phyloP scores from a whole-genome alignment of 2,797 vertebrate genomes.

The Mus minutoides region DNA sequence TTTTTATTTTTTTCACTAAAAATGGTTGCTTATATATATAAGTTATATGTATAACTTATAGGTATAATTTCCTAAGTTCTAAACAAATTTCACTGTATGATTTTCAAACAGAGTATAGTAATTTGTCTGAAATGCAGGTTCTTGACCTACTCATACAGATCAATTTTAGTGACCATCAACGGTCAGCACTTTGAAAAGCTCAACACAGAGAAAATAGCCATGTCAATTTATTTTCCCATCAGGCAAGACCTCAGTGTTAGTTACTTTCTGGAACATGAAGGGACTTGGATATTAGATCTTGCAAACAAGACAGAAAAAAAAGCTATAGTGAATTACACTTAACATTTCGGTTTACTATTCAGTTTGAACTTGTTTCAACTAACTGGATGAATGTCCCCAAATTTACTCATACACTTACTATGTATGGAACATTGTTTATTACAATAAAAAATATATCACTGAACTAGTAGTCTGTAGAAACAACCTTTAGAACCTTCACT shows the following conservation, averaged over 20 bases:
- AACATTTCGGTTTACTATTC: constrained; percentile 38
- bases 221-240: background rate
- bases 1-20: constrained; percentile 27
- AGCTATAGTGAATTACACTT: background rate
- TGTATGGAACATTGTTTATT: background rate
- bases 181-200: constrained; percentile 23
- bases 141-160: background rate
- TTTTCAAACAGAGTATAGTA: background rate
- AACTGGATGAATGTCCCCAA: background rate
- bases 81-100: constrained; percentile 12
- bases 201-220: background rate
- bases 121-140: constrained; percentile 34
- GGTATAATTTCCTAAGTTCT: constrained; percentile 25
- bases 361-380: background rate
- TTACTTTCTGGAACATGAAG: background rate
- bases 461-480: constrained; percentile 40
- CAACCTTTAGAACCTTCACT: background rate
- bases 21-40: background rate
- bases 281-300: background rate
- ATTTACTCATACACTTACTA: background rate
- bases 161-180: background rate
- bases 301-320: background rate
- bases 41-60: constrained; percentile 6
- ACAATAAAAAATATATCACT: constrained; percentile 30
- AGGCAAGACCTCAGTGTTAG: background rate